These are phyloP conservation scores for Neodiprion lecontei DNA, from an alignment of 1,140 invertebrate species.

Conservation along the genomic window DNA sequence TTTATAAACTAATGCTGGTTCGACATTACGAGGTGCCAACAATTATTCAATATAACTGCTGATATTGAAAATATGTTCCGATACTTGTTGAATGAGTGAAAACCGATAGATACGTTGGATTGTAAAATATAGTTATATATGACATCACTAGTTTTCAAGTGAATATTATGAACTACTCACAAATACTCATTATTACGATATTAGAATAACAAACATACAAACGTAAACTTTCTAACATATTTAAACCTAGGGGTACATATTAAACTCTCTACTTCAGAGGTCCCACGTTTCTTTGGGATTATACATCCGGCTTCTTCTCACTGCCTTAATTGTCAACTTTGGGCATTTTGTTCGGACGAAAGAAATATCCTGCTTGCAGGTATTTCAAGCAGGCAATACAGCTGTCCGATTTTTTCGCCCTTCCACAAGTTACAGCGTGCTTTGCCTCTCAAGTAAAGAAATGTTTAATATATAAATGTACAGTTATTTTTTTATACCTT, in stretches of 20 bases:
- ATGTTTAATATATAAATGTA: constrained; percentile 10
- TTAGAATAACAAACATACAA: background rate
- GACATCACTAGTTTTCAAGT: background rate
- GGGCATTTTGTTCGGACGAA: too few relatives aligned
- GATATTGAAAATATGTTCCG: too few relatives aligned
- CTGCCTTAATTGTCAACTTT: too few relatives aligned
- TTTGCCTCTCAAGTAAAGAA: background rate
- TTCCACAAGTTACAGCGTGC: too few relatives aligned
- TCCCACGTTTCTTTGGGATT: background rate
- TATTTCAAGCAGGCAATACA: too few relatives aligned
- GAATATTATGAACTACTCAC: background rate
- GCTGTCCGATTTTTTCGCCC: too few relatives aligned
- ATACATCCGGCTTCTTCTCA: too few relatives aligned
- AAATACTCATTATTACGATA: background rate
- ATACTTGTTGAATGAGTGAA: too few relatives aligned
- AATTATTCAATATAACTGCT: too few relatives aligned
- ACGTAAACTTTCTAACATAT: constrained; percentile 8
- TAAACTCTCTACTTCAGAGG: background rate
- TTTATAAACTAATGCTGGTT: too few relatives aligned
- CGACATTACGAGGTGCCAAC: too few relatives aligned
- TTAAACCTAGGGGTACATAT: background rate
- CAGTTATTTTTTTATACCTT: constrained; percentile 14
- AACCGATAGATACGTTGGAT: background rate
- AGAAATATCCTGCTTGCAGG: too few relatives aligned
- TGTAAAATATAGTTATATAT: constrained; percentile 1